phyloP scores from a whole-genome alignment of 2,113 vertebrate genomes.

The Chamaetylas fuelleborni region DNA sequence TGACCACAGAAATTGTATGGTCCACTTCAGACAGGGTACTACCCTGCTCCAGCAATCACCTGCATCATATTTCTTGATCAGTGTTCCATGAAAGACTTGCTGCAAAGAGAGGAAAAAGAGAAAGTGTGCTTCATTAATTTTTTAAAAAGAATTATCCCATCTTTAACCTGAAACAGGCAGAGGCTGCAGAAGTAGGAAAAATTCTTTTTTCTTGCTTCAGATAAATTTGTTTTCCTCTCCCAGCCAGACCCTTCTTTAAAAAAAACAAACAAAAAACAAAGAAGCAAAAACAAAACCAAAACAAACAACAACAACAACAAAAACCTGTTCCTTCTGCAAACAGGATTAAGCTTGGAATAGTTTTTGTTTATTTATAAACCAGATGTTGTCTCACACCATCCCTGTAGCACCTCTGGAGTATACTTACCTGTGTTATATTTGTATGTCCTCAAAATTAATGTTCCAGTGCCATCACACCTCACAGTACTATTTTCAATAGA shows the following conservation, averaged over 20 bases:
- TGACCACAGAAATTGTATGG: not conserved
- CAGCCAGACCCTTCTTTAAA: not conserved
- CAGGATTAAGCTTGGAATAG: not conserved
- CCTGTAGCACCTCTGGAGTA: not conserved
- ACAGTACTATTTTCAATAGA: not conserved
- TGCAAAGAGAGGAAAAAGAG: not conserved
- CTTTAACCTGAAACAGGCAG: not conserved
- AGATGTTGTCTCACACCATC: not conserved
- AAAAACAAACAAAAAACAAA: no score
- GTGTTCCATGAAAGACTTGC: not conserved
- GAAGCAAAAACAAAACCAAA: not conserved
- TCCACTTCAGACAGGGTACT: not conserved
- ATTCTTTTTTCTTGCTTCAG: not conserved
- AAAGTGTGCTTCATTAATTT: not conserved
- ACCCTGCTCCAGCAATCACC: not conserved
- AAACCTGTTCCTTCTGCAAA: not conserved
- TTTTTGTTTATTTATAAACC: not conserved
- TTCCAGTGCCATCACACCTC: not conserved
- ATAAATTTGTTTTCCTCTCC: not conserved
- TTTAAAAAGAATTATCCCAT: not conserved
- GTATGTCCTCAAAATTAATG: not conserved
- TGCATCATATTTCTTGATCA: not conserved
- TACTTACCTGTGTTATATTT: not conserved
- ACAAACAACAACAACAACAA: not conserved
- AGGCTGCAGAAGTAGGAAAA: not conserved